Conservation (phyloP, 2,113 vertebrate genomes). For the Chaetorhynchus papuensis region DNA sequence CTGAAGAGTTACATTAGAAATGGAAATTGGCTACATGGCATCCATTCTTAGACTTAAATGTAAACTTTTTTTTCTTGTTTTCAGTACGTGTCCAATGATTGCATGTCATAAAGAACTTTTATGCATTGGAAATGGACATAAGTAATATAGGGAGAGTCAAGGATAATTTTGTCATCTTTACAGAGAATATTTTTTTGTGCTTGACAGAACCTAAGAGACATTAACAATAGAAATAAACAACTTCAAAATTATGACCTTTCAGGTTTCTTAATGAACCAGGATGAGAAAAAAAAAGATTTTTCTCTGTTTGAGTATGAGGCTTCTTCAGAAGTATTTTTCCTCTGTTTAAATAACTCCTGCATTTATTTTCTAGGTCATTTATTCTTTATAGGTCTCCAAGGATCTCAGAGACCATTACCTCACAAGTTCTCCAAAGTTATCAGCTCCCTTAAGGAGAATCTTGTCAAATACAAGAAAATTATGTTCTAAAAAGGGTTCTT, state of each 20-base stretch:
- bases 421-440: neutral
- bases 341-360: neutral
- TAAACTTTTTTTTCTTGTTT: neutral
- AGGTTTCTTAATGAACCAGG: neutral
- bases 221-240: neutral
- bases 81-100: accelerated
- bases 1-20: neutral
- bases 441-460: neutral
- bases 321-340: constrained; percentile 1
- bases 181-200: neutral
- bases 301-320: neutral
- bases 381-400: constrained; percentile 4
- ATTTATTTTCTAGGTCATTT: neutral
- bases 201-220: neutral
- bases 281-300: neutral
- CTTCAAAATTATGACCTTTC: neutral
- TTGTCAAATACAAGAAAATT: constrained; percentile 4
- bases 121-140: neutral
- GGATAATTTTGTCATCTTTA: neutral
- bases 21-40: neutral
- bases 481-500: neutral
- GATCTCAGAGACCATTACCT: constrained; percentile 2
- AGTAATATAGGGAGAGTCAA: neutral
- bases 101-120: neutral
- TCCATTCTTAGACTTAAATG: neutral